phyloP scores from a whole-genome alignment of 2,888 invertebrate species.

The Eupithecia tripunctaria region DNA sequence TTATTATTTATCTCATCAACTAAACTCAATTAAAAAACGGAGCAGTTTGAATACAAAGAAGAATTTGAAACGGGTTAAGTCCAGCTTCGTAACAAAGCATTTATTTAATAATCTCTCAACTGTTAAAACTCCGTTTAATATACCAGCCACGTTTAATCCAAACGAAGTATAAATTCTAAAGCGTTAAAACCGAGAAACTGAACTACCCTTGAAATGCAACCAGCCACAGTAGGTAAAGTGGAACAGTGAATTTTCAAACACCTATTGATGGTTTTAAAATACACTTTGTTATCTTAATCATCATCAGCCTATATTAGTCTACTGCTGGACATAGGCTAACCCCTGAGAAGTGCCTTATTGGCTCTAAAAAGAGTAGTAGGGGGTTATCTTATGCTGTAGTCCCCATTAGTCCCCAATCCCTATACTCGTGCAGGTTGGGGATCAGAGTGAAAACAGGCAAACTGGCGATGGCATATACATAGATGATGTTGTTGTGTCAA shows the following conservation, averaged over 20 bases:
- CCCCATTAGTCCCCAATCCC: background rate
- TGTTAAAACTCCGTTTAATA: constrained; percentile 26
- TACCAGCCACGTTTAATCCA: constrained; percentile 29
- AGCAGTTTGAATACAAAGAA: background rate
- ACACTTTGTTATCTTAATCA: background rate
- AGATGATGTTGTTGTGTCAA: background rate
- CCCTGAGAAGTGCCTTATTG: background rate
- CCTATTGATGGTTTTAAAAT: background rate
- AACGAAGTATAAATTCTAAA: constrained; percentile 27
- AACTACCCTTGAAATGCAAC: constrained; percentile 21
- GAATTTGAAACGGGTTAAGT: constrained; percentile 16
- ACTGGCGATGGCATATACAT: background rate
- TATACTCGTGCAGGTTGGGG: background rate
- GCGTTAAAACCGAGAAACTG: constrained; percentile 27
- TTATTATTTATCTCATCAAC: background rate
- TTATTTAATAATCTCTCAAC: constrained; percentile 19
- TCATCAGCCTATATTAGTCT: background rate
- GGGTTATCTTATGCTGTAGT: background rate
- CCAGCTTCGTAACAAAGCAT: constrained; percentile 14
- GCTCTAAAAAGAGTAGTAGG: background rate
- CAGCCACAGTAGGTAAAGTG: background rate
- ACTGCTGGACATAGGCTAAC: background rate
- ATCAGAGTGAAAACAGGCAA: no score
- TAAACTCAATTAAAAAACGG: background rate
- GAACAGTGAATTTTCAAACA: background rate